A percentile compares a stretch with the other conserved stretches of the same genome.
Conservation (phyloP, 2,797 vertebrate genomes). For the Microchirus variegatus region DNA sequence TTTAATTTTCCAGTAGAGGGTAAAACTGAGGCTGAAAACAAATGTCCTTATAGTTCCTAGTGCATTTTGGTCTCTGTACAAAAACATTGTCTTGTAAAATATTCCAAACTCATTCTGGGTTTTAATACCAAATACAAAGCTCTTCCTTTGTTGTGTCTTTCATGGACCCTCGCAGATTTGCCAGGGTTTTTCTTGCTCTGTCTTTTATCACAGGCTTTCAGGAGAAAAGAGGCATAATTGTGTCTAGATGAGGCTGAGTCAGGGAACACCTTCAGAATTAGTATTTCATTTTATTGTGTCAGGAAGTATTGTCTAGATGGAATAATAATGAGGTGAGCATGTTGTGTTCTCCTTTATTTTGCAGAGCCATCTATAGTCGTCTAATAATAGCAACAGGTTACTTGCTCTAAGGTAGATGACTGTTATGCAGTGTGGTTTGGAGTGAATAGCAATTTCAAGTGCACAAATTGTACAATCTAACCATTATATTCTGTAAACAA, state of each 20-base stretch:
- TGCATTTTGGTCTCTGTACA: conserved; percentile 8
- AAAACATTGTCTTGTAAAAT: no score
- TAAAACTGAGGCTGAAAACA: conserved; percentile 4
- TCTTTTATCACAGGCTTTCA: conserved; percentile 36
- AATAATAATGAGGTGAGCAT: neutral
- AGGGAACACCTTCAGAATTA: conserved; percentile 6
- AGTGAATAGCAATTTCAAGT: neutral
- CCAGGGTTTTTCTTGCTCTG: conserved; percentile 17
- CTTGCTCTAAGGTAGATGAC: neutral
- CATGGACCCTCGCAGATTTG: conserved; percentile 42
- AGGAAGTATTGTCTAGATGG: neutral
- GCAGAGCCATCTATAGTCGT: no score
- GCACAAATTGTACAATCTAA: neutral
- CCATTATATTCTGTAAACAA: neutral
- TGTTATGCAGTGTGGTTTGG: neutral
- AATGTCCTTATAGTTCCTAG: conserved; percentile 15
- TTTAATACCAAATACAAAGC: conserved; percentile 48
- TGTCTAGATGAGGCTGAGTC: conserved; percentile 32
- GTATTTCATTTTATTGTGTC: neutral
- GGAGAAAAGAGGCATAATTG: conserved; percentile 32
- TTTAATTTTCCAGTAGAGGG: no score
- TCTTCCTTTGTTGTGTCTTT: conserved; percentile 38
- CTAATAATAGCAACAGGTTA: no score
- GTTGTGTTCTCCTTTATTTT: no score
- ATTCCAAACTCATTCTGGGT: conserved; percentile 7